phyloP scores from a whole-genome alignment of 1,140 invertebrate species.

The Dufourea novaeangliae region DNA sequence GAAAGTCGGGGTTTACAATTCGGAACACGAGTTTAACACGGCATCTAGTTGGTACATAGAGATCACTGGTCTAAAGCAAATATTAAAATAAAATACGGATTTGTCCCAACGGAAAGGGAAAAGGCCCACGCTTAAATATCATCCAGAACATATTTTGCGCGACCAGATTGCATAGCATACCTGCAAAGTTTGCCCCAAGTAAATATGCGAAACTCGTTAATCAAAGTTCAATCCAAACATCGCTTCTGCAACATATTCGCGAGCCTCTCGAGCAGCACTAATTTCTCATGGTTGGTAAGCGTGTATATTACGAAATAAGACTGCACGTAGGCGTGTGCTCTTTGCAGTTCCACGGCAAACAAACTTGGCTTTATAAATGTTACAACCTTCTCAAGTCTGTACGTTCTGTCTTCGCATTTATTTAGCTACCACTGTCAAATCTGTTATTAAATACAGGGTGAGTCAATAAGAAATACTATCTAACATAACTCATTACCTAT shows the following conservation, averaged over 20 bases:
- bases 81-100: background rate
- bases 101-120: background rate
- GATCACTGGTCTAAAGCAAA: no score
- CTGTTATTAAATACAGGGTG: no score
- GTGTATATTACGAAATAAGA: slow-evolving; percentile 7
- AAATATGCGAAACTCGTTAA: slow-evolving; percentile 21
- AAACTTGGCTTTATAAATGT: background rate
- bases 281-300: background rate
- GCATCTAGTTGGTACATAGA: no score
- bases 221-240: slow-evolving; percentile 19
- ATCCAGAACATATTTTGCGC: background rate
- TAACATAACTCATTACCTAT: no score
- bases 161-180: background rate
- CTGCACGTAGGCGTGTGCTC: background rate
- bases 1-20: no score
- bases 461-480: no score
- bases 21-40: no score
- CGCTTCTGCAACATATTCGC: background rate
- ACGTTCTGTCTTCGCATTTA: background rate
- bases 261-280: background rate
- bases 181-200: background rate
- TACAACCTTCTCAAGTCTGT: background rate
- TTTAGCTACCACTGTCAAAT: background rate
- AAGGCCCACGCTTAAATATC: background rate
- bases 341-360: background rate